A percentile compares a stretch with the other conserved stretches of the same genome.
These are phyloP conservation scores for Andinoacara biseriatus DNA, from an alignment of 2,113 vertebrate genomes.

Conservation along the genomic window DNA sequence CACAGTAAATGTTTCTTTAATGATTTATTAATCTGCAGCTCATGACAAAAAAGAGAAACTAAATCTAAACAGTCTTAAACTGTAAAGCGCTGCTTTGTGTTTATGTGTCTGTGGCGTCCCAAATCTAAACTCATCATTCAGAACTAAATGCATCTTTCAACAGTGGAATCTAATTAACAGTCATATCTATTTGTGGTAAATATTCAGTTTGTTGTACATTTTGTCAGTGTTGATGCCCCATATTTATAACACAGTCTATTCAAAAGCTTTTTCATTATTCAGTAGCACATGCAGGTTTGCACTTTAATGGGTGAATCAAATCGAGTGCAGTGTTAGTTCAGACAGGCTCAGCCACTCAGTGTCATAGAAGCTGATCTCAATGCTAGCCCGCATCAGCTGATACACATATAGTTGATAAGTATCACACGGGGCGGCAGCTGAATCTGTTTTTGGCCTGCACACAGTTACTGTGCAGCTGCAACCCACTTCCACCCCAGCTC, in stretches of 20 bases:
- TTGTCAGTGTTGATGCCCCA: neutral
- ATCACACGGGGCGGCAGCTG: neutral
- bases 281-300: neutral
- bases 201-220: neutral
- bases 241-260: neutral
- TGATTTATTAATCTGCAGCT: neutral
- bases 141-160: neutral
- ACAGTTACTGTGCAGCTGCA: neutral
- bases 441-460: neutral
- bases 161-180: neutral
- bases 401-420: neutral
- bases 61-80: neutral
- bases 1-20: neutral
- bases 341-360: no score
- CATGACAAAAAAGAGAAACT: neutral
- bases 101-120: neutral
- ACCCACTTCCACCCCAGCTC: neutral
- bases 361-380: no score
- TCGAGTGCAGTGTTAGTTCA: no score
- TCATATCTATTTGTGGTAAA: neutral
- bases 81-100: neutral
- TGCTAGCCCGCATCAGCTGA: no score
- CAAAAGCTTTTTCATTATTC: neutral
- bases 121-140: neutral
- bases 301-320: neutral